These are phyloP conservation scores for Bactericera cockerelli DNA, from an alignment of 1,140 invertebrate genomes.

Conservation along the genomic window DNA sequence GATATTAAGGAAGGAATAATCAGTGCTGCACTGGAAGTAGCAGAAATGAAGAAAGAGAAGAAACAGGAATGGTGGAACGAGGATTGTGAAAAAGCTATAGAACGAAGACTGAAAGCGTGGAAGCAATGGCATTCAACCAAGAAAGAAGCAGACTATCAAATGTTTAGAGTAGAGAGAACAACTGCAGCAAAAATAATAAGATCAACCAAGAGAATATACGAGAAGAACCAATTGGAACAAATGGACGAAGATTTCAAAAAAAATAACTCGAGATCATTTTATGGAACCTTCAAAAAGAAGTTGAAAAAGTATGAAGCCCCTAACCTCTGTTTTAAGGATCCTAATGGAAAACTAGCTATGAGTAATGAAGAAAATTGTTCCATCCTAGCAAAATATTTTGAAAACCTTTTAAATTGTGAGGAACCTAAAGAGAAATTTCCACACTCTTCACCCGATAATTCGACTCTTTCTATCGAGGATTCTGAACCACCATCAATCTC, in stretches of 20 bases:
- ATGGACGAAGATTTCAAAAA: slow-evolving; percentile 5
- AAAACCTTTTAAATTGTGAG: slow-evolving; percentile 15
- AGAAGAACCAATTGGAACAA: neutral
- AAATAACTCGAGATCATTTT: slow-evolving; percentile 5
- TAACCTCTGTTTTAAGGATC: slow-evolving; percentile 1
- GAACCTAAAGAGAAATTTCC: slow-evolving; percentile 1
- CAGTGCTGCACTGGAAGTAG: neutral
- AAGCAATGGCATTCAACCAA: neutral
- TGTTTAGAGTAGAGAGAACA: neutral
- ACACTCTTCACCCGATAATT: too few species aligned
- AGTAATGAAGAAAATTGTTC: slow-evolving; percentile 8
- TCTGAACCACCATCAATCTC: neutral
- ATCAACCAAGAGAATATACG: neutral
- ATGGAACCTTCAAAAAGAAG: slow-evolving; percentile 3
- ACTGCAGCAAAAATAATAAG: neutral
- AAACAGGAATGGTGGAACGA: neutral
- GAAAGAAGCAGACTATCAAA: neutral
- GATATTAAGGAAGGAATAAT: neutral
- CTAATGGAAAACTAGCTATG: slow-evolving; percentile 5
- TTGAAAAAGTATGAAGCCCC: neutral
- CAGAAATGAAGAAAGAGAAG: neutral
- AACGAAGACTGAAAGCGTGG: neutral
- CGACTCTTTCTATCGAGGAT: neutral
- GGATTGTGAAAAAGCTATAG: neutral
- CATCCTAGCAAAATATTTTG: slow-evolving; percentile 16